These are phyloP conservation scores for Epinephelus awoara DNA, from an alignment of 2,797 vertebrate genomes.

Conservation along the genomic window DNA sequence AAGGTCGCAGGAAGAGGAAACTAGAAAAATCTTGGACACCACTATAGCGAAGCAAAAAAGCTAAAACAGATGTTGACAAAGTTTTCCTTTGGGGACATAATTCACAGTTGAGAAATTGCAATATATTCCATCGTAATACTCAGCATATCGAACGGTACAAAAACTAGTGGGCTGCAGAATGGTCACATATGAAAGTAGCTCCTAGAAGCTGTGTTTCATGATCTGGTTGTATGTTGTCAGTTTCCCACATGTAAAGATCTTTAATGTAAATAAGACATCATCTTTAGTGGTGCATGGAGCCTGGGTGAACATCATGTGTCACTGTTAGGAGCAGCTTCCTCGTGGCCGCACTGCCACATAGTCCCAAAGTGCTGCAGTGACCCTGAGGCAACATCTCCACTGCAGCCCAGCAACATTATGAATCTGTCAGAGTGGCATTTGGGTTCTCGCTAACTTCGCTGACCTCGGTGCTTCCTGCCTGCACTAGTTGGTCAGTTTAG, in stretches of 20 bases:
- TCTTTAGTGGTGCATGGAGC: not conserved
- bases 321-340: constrained; percentile 17
- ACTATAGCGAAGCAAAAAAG: too few relatives aligned
- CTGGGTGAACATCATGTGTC: constrained; percentile 6
- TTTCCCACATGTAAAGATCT: constrained; percentile 8
- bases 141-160: too few relatives aligned
- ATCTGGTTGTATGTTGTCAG: constrained; percentile 11
- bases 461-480: constrained; percentile 12
- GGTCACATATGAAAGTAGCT: constrained; percentile 12
- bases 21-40: too few relatives aligned
- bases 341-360: constrained; percentile 12
- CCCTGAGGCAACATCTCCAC: constrained; percentile 38
- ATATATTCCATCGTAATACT: too few relatives aligned
- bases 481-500: constrained; percentile 27
- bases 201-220: constrained; percentile 8
- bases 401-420: constrained; percentile 22
- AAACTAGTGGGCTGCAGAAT: too few relatives aligned
- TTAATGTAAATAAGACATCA: not conserved
- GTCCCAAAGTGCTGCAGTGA: constrained; percentile 28
- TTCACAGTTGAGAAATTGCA: too few relatives aligned
- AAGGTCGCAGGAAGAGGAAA: too few relatives aligned
- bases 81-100: too few relatives aligned
- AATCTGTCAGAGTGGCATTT: constrained; percentile 41
- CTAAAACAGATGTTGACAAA: too few relatives aligned
- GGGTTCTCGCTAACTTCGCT: constrained; percentile 14